Evolutionary conservation across 2,888 invertebrate species (phyloP).

Genomic region (Tuberolachnus salignus): DNA sequence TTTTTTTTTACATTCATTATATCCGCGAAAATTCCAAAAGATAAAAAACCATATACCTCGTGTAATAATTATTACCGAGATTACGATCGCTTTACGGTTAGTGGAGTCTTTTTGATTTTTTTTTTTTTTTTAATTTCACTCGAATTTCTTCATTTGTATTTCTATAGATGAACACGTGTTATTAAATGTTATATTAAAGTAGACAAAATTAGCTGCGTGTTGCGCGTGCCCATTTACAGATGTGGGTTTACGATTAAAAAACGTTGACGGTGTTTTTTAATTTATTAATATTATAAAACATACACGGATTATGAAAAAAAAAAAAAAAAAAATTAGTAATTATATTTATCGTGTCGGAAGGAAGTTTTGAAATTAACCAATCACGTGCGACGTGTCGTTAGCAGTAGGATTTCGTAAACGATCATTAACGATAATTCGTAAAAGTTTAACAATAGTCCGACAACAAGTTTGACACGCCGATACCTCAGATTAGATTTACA

Average conservation of each 20-base stretch:
- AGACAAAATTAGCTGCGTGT: neutral
- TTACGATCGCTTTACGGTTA: too few relatives aligned
- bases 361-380: neutral
- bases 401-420: neutral
- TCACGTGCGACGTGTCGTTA: neutral
- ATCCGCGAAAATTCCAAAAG: neutral
- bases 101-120: too few relatives aligned
- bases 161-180: neutral
- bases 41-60: neutral
- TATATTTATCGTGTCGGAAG: neutral
- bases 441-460: neutral
- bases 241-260: too few relatives aligned
- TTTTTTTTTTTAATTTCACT: neutral
- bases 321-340: too few relatives aligned
- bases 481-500: neutral
- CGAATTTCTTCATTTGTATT: neutral
- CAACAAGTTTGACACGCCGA: neutral
- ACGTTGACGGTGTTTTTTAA: too few relatives aligned
- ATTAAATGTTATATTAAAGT: neutral
- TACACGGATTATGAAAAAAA: too few relatives aligned
- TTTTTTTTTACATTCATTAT: neutral
- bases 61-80: too few relatives aligned
- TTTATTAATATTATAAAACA: too few relatives aligned
- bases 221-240: too few relatives aligned
- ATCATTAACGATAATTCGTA: neutral